These are phyloP conservation scores for Phenganax subtilis DNA, from an alignment of 92 coral and sea anemone genomes.

Conservation along the genomic window DNA sequence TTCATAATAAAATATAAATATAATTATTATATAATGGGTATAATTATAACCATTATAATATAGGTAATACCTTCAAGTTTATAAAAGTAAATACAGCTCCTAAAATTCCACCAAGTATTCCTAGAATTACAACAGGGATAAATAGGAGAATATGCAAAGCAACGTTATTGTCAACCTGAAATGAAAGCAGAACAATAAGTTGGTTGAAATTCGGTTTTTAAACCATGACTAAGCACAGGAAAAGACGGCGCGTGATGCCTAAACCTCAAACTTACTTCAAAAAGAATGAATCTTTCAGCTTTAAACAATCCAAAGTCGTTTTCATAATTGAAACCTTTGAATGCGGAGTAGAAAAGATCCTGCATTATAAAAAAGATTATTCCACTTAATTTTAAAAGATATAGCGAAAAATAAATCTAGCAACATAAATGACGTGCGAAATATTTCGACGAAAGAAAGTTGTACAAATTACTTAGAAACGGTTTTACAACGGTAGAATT, in stretches of 20 bases:
- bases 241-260: background rate
- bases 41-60: too few relatives aligned
- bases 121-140: slow-evolving; percentile 82
- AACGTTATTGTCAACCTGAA: slow-evolving; percentile 87
- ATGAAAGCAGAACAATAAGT: background rate
- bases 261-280: slow-evolving; percentile 58
- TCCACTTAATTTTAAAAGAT: background rate
- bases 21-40: too few relatives aligned
- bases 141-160: slow-evolving; percentile 88
- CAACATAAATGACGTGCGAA: too few relatives aligned
- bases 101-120: slow-evolving; percentile 82
- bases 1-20: too few relatives aligned
- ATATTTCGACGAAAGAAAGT: too few relatives aligned
- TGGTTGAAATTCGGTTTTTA: background rate
- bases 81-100: slow-evolving; percentile 88
- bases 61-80: slow-evolving; percentile 68
- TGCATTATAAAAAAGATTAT: slow-evolving; percentile 1
- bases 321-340: slow-evolving; percentile 90
- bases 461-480: too few relatives aligned
- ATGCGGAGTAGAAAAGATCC: slow-evolving; percentile 98
- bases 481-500: too few relatives aligned
- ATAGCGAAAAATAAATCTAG: too few relatives aligned
- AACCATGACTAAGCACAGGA: background rate
- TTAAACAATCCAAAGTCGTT: slow-evolving; percentile 93
- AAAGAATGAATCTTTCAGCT: slow-evolving; percentile 85